Conservation (phyloP, 2,113 vertebrate genomes). For the Cochlearius cochlearius region DNA sequence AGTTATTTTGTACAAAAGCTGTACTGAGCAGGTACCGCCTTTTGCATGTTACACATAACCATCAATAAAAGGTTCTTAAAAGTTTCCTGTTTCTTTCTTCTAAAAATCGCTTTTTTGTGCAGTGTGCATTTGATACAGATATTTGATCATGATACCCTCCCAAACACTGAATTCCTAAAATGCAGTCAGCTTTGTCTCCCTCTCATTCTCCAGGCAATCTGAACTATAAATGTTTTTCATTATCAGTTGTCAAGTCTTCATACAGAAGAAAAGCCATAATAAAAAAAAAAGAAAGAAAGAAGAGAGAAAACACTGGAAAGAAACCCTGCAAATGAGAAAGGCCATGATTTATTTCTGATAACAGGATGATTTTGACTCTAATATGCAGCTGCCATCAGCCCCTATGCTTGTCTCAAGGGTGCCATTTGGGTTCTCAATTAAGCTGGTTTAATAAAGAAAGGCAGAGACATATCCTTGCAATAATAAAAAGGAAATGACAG, state of each 20-base stretch:
- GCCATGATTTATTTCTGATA: slow-evolving; percentile 10
- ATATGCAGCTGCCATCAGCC: not conserved
- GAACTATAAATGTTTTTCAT: slow-evolving; percentile 13
- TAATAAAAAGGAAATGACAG: not conserved
- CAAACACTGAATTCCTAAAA: not conserved
- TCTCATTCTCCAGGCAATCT: not conserved
- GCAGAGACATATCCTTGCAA: not conserved
- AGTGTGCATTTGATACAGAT: not conserved
- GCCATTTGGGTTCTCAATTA: slow-evolving; percentile 12
- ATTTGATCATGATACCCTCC: not conserved
- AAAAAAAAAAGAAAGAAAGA: not conserved
- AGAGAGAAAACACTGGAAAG: not conserved
- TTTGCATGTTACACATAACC: not conserved
- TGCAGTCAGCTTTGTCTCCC: not conserved
- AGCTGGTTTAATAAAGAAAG: slow-evolving; percentile 13
- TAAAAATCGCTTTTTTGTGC: not conserved
- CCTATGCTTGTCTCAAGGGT: not conserved
- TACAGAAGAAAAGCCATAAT: not conserved
- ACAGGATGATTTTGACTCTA: not conserved
- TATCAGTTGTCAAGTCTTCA: not conserved
- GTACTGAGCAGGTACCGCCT: not conserved
- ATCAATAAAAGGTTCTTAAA: not conserved
- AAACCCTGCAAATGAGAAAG: not conserved
- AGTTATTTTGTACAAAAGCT: slow-evolving; percentile 28
- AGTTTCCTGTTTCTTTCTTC: not conserved